Evolutionary conservation across 2,888 invertebrate genomes (phyloP), one percentile per base, ranked within the genome.

Genomic region (Hemithea aestivaria): DNA sequence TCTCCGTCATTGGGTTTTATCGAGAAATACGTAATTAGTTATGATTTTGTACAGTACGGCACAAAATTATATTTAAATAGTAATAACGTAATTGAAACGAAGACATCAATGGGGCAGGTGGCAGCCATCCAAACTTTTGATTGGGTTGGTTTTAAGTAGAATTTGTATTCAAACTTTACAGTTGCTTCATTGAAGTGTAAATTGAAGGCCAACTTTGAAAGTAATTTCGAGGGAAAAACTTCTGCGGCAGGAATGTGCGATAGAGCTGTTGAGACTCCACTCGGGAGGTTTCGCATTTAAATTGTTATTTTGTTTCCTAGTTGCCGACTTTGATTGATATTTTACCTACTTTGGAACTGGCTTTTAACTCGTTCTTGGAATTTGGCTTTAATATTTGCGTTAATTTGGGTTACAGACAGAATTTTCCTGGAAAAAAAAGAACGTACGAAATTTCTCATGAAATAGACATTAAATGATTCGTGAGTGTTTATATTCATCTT

Each of bases 101-200:
- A 38, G 39, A 22, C 37, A 32, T 44, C 41, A 36, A 38, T 42
- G 36, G 45, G 35, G 45, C 38, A 36, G 43, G 39, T 49, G 48
- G 45, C 48, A 59, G 57, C 48, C 49, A 56, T 51, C 38, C 41
- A 51, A 73, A 74, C 57, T 74, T 74, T 65, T 62, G 69, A 73
- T 75, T 71, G 62, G 61, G 51, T 62, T 47, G 54, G 58, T 66
- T 70, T 70, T 62, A 70, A 69, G 60, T 64, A 64, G 58, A 73
- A 70, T 73, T 73, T 66, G 69, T 67, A 67, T 73, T 67, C 60
- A 62, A 66, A 70, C 58, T 71, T 69, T 59, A 56, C 53, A 60
- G 51, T 45, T 53, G 53, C 65, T 60, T 62, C 66, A 71, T 66
- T 71, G 66, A 70, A 67, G 73, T 76, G 74, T 70, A 71, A 75